Conservation (phyloP, 1,140 invertebrate species). For the Bicyclus anynana region DNA sequence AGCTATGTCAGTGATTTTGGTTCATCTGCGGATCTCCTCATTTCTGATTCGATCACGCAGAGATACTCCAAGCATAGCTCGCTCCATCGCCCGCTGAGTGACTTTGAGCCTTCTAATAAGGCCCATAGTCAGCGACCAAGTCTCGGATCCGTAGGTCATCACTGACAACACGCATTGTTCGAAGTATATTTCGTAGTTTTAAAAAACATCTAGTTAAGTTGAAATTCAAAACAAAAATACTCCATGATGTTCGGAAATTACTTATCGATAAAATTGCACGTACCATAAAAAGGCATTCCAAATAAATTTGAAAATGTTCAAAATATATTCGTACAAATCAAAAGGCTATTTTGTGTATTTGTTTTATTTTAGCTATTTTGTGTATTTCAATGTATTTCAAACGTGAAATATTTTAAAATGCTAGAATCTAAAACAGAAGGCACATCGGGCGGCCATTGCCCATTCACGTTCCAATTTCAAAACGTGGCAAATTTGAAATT, state of each 20-base stretch:
- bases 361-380: too few species aligned
- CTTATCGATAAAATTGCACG: neutral
- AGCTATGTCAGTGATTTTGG: too few species aligned
- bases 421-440: conserved; percentile 35
- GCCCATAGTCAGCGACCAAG: too few species aligned
- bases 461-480: conserved; percentile 44
- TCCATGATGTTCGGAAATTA: neutral
- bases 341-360: neutral
- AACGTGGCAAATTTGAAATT: conserved; percentile 49
- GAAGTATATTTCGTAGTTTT: too few species aligned
- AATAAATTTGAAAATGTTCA: conserved; percentile 2
- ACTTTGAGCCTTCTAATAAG: too few species aligned
- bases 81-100: too few species aligned
- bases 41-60: too few species aligned
- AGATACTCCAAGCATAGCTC: too few species aligned
- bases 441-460: conserved; percentile 32
- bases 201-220: neutral
- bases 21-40: too few species aligned
- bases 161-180: too few species aligned
- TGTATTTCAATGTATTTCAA: neutral
- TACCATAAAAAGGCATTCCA: neutral
- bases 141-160: too few species aligned
- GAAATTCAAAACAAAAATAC: neutral
- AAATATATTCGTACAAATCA: conserved; percentile 10
- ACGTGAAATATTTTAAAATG: conserved; percentile 14